Conservation (phyloP, 2,797 vertebrate species). For the Glossophaga mutica region DNA sequence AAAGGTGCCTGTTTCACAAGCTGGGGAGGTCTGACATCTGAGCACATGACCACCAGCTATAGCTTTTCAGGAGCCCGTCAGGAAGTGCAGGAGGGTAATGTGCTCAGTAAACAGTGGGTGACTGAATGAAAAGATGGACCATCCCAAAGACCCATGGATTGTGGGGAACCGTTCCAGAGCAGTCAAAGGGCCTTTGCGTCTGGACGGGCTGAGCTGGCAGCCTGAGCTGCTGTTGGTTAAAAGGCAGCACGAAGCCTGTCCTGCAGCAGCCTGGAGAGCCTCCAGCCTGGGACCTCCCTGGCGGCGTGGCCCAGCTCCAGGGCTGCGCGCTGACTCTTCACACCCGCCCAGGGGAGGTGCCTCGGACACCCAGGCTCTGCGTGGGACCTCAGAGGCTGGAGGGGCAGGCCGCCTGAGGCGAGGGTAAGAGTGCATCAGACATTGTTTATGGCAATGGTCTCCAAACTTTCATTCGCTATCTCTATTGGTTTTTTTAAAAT, state of each 20-base stretch:
- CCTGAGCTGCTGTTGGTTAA: neutral
- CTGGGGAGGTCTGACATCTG: accelerated
- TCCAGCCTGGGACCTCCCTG: neutral
- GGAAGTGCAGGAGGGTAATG: neutral
- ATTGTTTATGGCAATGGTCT: neutral
- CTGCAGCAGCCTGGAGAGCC: neutral
- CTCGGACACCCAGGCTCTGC: neutral
- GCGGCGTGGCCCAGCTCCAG: neutral
- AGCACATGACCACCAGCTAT: neutral
- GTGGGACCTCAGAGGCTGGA: neutral
- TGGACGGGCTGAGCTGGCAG: neutral
- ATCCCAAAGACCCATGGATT: neutral
- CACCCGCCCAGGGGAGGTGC: neutral
- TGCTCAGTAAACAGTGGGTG: neutral
- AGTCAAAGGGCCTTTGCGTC: neutral
- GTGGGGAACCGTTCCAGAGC: neutral
- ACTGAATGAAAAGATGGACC: neutral
- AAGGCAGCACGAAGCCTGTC: neutral
- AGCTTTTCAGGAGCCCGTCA: neutral
- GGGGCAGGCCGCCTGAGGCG: neutral
- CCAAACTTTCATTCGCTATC: neutral
- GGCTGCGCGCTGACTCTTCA: neutral
- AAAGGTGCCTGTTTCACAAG: neutral
- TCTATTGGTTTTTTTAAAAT: neutral
- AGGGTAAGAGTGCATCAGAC: neutral